Percentiles rank a stretch among this genome's conserved stretches.
Evolutionary conservation across 2,888 invertebrate species (phyloP).

Genomic region (Drosophila paucipuncta): DNA sequence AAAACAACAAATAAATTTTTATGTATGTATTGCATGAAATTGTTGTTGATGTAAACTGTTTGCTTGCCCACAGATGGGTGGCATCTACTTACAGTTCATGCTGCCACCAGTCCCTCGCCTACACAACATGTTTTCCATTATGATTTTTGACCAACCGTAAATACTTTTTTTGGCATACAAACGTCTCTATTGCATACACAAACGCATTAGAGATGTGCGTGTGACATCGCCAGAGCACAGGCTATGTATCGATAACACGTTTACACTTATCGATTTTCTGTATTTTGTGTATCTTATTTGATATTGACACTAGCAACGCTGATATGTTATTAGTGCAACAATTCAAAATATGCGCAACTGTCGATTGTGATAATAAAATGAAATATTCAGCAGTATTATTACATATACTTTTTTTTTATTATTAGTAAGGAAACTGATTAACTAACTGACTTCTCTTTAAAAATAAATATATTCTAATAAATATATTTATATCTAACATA

Average conservation of each 20-base stretch:
- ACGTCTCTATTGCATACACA: constrained; percentile 36
- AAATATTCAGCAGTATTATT: background rate
- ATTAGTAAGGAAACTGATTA: background rate
- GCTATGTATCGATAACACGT: constrained; percentile 17
- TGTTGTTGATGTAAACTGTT: background rate
- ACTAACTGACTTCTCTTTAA: background rate
- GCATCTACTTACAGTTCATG: constrained; percentile 42
- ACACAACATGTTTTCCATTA: constrained; percentile 41
- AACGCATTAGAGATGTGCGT: constrained; percentile 27
- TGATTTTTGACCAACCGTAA: constrained; percentile 6
- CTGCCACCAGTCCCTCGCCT: constrained; percentile 32
- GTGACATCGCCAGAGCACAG: background rate
- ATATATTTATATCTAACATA: background rate
- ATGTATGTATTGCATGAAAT: constrained; percentile 10
- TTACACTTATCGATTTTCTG: constrained; percentile 4
- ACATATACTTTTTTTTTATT: background rate
- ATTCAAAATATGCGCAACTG: background rate
- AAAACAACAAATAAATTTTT: constrained; percentile 22
- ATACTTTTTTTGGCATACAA: constrained; percentile 15
- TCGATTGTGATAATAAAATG: background rate
- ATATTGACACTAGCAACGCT: background rate
- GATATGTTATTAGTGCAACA: background rate
- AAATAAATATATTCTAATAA: background rate
- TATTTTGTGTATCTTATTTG: background rate
- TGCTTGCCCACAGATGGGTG: background rate